Base-by-base conservation (phyloP, 2,888 invertebrate species). In the Conus canariensis region DNA sequence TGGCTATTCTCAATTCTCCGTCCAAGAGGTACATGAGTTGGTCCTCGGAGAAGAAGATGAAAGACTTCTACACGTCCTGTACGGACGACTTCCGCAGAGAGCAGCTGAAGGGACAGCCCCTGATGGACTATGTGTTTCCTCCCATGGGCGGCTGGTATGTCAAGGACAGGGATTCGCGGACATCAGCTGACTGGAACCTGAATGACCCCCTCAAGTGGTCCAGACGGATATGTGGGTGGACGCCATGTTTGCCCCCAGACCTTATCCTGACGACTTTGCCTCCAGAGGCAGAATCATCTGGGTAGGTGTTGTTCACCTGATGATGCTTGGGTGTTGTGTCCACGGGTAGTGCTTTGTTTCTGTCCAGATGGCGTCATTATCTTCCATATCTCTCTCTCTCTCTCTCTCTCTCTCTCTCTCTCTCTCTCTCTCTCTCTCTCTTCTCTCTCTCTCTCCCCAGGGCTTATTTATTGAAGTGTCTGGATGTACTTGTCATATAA, bases 1-100 rank as follows among this genome's bases (percentile, higher is more conserved):
- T 92, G 60, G 91, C 92, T 7, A 87, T 95, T 22, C 80, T 95
- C 56, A 93, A 93, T 80, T 88, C 92, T 0, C 92, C 94, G 4
- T 60, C 93, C 4, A 90, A 88, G 4, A 88, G 93, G n/a, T 92
- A 90, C 14, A 90, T 93, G 22, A 89, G 93, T 8, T 94, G 94
- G 93, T 93, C 96, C 8, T 96, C 97, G 9, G 97, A 97, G 92
- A 97, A 97, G 96, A 97, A 97, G 94, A 93, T 97, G 93, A 97
- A 97, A 94, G 96, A 97, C 92, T 97, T 97, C 93, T 97, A 97
- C 95, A 97, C 97, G 90, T 97, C 97, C 0, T 97, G 97, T 93
- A 96, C 97, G 95, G 94, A 95, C 92, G 94, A 94, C 74, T 95
- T 93, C 87, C 91, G 90, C 0, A 92, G 93, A 59, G 94, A 94